Conservation (phyloP, 2,113 vertebrate species). For the Paralichthys olivaceus region DNA sequence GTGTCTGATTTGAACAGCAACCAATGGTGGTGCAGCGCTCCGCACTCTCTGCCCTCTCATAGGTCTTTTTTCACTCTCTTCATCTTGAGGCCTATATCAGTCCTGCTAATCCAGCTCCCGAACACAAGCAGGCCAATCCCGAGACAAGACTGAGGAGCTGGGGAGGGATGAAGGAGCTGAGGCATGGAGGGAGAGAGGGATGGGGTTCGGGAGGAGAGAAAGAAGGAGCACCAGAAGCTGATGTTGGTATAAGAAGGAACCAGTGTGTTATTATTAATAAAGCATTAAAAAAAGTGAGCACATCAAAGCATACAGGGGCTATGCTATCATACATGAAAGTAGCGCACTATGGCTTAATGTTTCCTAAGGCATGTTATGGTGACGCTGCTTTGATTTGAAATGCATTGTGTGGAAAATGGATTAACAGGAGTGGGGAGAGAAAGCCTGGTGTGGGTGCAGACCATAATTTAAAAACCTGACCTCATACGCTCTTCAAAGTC, state of each 20-base stretch:
- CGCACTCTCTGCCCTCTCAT: conserved; percentile 69
- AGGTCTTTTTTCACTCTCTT: conserved; percentile 68
- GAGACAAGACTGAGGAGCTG: conserved; percentile 62
- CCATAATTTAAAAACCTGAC: conserved; percentile 84
- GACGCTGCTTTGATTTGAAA: conserved; percentile 85
- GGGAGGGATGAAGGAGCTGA: conserved; percentile 66
- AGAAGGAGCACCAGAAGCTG: conserved; percentile 65
- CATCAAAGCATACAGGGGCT: conserved; percentile 84
- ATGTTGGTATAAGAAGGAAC: conserved; percentile 73
- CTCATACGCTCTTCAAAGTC: conserved; percentile 84
- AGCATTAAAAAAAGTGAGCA: conserved; percentile 81
- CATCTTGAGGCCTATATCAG: conserved; percentile 69
- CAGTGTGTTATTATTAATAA: conserved; percentile 84
- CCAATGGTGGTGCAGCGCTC: conserved; percentile 67
- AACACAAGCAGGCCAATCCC: conserved; percentile 75
- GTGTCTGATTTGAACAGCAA: conserved; percentile 73
- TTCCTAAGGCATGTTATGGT: conserved; percentile 84
- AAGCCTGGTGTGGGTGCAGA: conserved; percentile 69
- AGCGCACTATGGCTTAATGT: conserved; percentile 85
- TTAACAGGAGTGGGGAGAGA: conserved; percentile 78
- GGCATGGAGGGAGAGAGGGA: conserved; percentile 55
- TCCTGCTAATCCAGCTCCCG: conserved; percentile 69
- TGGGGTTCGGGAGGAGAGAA: conserved; percentile 63
- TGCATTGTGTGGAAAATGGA: conserved; percentile 87
- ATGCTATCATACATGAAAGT: conserved; percentile 86